A percentile compares a stretch with the other conserved stretches of the same genome.
These are phyloP conservation scores for Indri indri DNA, from an alignment of 2,113 vertebrate genomes.

Conservation along the genomic window DNA sequence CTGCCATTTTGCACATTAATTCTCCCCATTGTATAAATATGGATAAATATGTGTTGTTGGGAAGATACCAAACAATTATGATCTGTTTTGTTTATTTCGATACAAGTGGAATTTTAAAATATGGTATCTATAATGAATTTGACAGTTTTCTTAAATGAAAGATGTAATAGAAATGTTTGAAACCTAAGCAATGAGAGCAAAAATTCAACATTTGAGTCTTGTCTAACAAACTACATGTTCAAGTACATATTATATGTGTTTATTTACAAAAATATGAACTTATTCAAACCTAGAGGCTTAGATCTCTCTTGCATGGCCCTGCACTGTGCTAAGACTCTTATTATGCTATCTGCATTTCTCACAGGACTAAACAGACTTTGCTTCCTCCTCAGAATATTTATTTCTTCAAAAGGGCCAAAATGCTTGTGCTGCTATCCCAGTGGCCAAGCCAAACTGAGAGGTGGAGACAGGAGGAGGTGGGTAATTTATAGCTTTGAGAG, in stretches of 20 bases:
- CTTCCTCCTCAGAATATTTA: not conserved
- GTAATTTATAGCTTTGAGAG: not conserved
- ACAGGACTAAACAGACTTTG: not conserved
- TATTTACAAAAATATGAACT: not conserved
- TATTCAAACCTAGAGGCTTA: not conserved
- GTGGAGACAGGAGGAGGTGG: not conserved
- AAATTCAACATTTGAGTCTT: not conserved
- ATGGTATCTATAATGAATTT: not conserved
- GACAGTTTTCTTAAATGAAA: not conserved
- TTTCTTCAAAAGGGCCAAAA: not conserved
- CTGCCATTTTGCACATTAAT: not conserved
- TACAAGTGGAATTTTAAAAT: not conserved
- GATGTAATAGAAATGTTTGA: not conserved
- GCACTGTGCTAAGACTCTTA: not conserved
- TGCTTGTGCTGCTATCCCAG: not conserved
- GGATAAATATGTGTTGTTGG: not conserved
- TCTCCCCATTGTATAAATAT: not conserved
- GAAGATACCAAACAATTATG: not conserved
- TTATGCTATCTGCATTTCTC: not conserved
- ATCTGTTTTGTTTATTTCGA: slow-evolving; percentile 25
- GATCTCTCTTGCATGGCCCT: not conserved
- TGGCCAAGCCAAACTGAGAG: not conserved
- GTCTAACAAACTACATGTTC: not conserved
- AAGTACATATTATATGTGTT: not conserved
- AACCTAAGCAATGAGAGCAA: not conserved